Base-by-base conservation (phyloP, 2,888 invertebrate genomes). In the Agrilus biguttatus region DNA sequence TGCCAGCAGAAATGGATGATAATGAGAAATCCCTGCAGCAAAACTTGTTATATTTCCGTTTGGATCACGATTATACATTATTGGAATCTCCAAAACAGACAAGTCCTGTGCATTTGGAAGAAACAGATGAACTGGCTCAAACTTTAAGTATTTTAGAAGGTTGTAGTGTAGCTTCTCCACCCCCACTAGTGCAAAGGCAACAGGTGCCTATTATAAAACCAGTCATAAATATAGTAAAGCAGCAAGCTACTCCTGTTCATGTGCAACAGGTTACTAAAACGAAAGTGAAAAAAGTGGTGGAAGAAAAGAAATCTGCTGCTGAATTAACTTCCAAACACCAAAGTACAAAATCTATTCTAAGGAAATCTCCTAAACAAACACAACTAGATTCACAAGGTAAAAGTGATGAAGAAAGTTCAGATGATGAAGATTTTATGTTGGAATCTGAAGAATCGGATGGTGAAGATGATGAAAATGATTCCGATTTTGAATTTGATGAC, bases 21-120 rank as follows among this genome's bases (percentile, higher is more conserved):
- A 51, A 66, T 19, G 55, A 59, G 33, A 54, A 60, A 10, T 8
- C 28, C 3, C 28, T 28, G 8, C 28, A 28, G 10, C 28, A 28
- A 41, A 63, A 65, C 50, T 53, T 67, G 36, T 68, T 77, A 45
- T 71, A 77, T 54, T 75, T 82, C 52, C 76, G 77, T 56, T 77
- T 86, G 67, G 87, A 87, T 62, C 87, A 88, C 58, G 86, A 86
- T 58, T 87, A 87, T 52, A 86, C 86, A 37, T 74, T 78, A 37
- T 72, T 77, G 33, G 78, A 74, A 32, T 80, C 81, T 44, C 78
- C 81, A 28, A 74, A 74, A 53, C 75, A 74, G 55, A 61, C 62
- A 47, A 58, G 51, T 7, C 59, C 43, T 39, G 60, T 48, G 12
- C 49, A 57, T 36, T 53, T 53, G n/a, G 46, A 48, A 36, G 53